Evolutionary conservation across 1,140 invertebrate species (phyloP), one percentile per base, ranked within the genome.

Genomic region (Drosophila arizonae): DNA sequence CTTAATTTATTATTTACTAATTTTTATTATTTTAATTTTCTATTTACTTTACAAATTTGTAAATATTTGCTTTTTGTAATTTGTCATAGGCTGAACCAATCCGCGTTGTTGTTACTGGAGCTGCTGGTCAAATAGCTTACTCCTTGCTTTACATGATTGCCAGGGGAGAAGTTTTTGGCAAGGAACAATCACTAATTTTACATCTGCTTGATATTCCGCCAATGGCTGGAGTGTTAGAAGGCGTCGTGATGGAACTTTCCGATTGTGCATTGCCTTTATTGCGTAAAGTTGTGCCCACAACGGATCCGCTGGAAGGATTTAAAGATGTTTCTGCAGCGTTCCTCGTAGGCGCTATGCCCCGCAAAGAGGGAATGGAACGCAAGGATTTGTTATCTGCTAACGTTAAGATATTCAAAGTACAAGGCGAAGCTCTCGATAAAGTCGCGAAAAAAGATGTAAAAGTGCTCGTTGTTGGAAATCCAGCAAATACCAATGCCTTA

Each of bases 121-220:
- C 99, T 85, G 98, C 98, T 58, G 98, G 98, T 15, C 99, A 99
- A 93, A 99, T 99, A 84, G 99, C 97, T 45, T 99, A 99, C 92
- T 99, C 98, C 1, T 93, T 99, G 28, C 92, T 99, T 0, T 98
- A 97, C 87, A 96, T 97, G 92, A 94, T 99, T 79, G 97, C 97
- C 15, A 98, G 97, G 87, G 99, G 99, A 77, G 96, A 98, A 93
- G 98, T 99, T 0, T 99, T 99, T 93, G 99, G 99, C 10, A 93
- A 94, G 51, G 93, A 98, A 50, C 97, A 99, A 92, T 95, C 97
- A 0, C 93, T 99, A 6, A 96, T 95, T 89, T 93, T 99, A 11
- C 96, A 97, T 89, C 94, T 99, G 54, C 93, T 99, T 64, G 99
- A 99, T 93, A 99, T 99, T 91, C 94, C 96, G 48, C 95, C 95